Conservation (phyloP, 2,113 vertebrate genomes). For the Nanorana parkeri region DNA sequence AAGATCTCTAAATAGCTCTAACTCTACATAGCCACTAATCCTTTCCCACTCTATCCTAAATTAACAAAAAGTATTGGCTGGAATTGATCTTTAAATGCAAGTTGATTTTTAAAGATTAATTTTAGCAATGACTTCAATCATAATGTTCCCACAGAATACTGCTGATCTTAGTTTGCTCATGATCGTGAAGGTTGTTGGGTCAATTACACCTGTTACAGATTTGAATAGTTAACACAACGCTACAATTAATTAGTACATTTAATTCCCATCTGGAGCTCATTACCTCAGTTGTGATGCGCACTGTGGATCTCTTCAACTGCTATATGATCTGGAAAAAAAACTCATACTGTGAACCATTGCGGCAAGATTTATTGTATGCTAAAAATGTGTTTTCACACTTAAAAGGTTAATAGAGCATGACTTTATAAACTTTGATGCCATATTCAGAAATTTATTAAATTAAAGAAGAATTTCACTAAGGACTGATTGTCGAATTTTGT, state of each 20-base stretch:
- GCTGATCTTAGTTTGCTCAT: slow-evolving; percentile 15
- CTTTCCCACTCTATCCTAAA: too few relatives aligned
- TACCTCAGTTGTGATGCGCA: slow-evolving; percentile 36
- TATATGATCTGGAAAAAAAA: slow-evolving; percentile 5
- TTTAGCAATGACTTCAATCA: slow-evolving; percentile 39
- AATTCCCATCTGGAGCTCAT: slow-evolving; percentile 55
- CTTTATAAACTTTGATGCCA: neutral
- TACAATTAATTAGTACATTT: slow-evolving; percentile 55
- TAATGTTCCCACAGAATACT: slow-evolving; percentile 30
- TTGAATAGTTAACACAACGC: slow-evolving; percentile 45
- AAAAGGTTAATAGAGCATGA: neutral
- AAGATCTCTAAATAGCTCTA: too few relatives aligned
- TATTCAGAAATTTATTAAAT: neutral
- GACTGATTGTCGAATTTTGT: too few relatives aligned
- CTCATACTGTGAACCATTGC: neutral
- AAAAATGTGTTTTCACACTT: slow-evolving; percentile 10
- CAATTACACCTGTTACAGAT: slow-evolving; percentile 54
- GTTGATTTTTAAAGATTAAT: neutral
- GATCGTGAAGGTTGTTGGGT: slow-evolving; percentile 48
- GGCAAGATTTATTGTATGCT: neutral
- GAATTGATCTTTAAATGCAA: too few relatives aligned
- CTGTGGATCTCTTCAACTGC: slow-evolving; percentile 5
- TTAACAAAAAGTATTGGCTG: too few relatives aligned
- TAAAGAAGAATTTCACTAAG: neutral
- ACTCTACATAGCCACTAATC: too few relatives aligned